Evolutionary conservation across 2,888 invertebrate species (phyloP).

Genomic region (Nemotelus pantherinus): DNA sequence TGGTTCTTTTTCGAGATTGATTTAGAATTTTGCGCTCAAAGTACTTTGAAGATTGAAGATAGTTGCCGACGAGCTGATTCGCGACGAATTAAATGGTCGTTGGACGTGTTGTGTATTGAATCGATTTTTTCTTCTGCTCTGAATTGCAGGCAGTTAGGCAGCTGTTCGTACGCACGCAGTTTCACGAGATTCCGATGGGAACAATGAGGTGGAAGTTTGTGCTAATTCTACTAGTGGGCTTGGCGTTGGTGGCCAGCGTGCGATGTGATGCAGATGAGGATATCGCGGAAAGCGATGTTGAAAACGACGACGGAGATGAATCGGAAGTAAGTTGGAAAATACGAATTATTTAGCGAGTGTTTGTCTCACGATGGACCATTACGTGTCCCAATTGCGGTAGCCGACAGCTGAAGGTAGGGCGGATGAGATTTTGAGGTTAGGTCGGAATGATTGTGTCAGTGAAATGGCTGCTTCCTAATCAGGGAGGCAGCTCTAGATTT

Average conservation of each 20-base stretch:
- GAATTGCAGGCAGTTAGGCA: background rate
- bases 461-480: background rate
- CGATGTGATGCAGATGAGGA: constrained; percentile 28
- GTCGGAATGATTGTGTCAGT: too few species aligned
- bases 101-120: background rate
- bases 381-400: constrained; percentile 41
- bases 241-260: constrained; percentile 29
- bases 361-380: background rate
- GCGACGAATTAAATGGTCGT: too few species aligned
- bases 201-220: constrained; percentile 46
- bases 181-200: background rate
- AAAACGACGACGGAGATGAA: constrained; percentile 12
- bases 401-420: constrained; percentile 12
- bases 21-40: too few species aligned
- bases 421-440: background rate
- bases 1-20: too few species aligned
- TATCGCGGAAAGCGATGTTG: constrained; percentile 17
- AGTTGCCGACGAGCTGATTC: too few species aligned
- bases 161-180: background rate
- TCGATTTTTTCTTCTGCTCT: constrained; percentile 31
- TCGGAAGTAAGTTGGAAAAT: constrained; percentile 14
- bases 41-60: too few species aligned
- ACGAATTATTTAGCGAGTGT: background rate
- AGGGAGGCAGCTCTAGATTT: too few species aligned
- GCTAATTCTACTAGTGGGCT: constrained; percentile 36